Evolutionary conservation across 1,140 invertebrate species (phyloP).

Genomic region (Dinothrombium tinctorium): DNA sequence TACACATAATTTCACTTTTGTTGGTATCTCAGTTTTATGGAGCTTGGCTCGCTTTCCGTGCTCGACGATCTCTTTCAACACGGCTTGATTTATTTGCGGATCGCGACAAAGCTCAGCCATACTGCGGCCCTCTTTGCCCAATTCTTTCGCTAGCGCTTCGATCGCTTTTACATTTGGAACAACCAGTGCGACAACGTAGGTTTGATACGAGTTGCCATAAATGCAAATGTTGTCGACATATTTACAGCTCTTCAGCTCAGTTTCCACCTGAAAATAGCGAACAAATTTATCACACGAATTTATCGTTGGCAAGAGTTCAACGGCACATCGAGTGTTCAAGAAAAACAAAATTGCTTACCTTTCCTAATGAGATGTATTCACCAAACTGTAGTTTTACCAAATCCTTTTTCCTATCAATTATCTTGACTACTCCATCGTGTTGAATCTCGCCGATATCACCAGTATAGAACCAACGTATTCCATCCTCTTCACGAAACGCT

Average conservation of each 20-base stretch:
- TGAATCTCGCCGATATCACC: slow-evolving; percentile 89
- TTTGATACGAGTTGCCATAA: slow-evolving; percentile 25
- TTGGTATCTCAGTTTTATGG: slow-evolving; percentile 22
- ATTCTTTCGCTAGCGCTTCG: slow-evolving; percentile 35
- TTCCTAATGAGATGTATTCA: slow-evolving; percentile 12
- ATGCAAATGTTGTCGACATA: slow-evolving; percentile 18
- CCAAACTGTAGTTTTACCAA: slow-evolving; percentile 52
- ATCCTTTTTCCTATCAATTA: slow-evolving; percentile 88
- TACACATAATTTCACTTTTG: slow-evolving; percentile 20
- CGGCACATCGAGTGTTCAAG: not conserved
- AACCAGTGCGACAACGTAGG: slow-evolving; percentile 66
- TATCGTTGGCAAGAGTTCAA: not conserved
- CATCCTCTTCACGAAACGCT: slow-evolving; percentile 24
- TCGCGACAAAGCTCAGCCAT: slow-evolving; percentile 51
- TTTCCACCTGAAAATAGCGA: slow-evolving; percentile 1
- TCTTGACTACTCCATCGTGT: slow-evolving; percentile 71
- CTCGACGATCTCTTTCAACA: slow-evolving; percentile 43
- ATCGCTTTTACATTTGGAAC: slow-evolving; percentile 50
- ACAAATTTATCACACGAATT: not conserved
- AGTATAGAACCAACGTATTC: slow-evolving; percentile 37
- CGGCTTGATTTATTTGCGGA: slow-evolving; percentile 29
- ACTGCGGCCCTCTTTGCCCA: slow-evolving; percentile 31
- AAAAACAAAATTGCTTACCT: slow-evolving; percentile 3
- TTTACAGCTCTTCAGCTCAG: slow-evolving; percentile 9
- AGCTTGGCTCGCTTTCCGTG: slow-evolving; percentile 68